These are phyloP conservation scores for Rhincodon typus DNA, from an alignment of 2,797 vertebrate genomes.

Conservation along the genomic window DNA sequence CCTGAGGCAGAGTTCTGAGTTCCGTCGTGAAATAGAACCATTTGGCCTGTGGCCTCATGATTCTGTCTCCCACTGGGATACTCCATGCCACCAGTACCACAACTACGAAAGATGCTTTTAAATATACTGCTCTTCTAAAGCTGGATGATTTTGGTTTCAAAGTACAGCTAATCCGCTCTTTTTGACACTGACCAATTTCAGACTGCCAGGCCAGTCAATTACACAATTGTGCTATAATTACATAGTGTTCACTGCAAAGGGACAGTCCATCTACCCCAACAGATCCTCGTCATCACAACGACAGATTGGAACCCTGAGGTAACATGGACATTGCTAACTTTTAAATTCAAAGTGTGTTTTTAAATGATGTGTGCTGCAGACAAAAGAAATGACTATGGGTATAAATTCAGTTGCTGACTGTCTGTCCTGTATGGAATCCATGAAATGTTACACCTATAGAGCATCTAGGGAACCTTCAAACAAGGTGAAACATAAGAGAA, in stretches of 20 bases:
- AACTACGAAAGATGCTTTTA: neutral
- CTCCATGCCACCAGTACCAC: neutral
- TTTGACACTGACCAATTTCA: neutral
- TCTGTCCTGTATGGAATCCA: no score
- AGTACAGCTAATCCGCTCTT: neutral
- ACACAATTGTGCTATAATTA: neutral
- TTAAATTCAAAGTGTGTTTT: no score
- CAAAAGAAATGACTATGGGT: no score
- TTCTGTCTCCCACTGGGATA: neutral
- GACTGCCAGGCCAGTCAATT: neutral
- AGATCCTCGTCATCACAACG: neutral
- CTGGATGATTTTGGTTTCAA: neutral
- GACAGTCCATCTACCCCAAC: neutral
- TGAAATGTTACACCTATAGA: no score
- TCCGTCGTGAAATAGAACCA: neutral
- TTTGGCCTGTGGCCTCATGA: constrained; percentile 10
- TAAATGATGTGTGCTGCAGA: no score
- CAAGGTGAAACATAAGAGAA: no score
- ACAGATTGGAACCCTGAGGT: no score
- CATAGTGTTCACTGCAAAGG: neutral
- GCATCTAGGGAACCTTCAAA: no score
- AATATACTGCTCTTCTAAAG: neutral
- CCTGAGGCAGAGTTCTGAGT: constrained; percentile 18
- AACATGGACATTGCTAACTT: no score
- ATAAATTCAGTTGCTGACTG: no score